Conservation (phyloP, 2,113 vertebrate species). For the Nannospalax galili region DNA sequence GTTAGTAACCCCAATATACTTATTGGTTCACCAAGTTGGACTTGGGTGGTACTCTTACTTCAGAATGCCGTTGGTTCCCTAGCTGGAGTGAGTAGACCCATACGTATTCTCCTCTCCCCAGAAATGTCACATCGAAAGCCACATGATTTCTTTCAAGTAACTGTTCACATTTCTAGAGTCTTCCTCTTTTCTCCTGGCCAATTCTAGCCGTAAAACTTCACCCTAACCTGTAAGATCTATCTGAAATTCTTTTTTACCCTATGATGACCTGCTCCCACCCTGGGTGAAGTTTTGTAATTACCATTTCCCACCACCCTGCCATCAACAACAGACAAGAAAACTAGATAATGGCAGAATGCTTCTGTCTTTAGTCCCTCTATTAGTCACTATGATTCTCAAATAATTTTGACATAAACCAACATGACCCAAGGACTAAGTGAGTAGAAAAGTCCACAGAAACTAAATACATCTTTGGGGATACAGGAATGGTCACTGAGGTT, state of each 20-base stretch:
- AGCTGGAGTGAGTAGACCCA: too few species aligned
- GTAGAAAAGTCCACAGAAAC: fast-evolving
- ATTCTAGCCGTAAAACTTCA: not conserved
- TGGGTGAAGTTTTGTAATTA: not conserved
- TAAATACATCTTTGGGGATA: not conserved
- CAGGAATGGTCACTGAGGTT: fast-evolving
- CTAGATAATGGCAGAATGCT: fast-evolving
- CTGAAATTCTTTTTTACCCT: not conserved
- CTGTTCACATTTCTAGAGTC: not conserved
- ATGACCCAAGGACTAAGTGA: not conserved
- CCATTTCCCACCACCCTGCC: not conserved
- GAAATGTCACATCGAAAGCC: not conserved
- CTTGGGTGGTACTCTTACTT: too few species aligned
- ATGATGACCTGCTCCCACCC: not conserved
- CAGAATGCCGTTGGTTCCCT: too few species aligned
- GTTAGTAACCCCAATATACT: not conserved
- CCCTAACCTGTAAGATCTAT: not conserved
- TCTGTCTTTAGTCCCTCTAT: not conserved
- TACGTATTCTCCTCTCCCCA: too few species aligned
- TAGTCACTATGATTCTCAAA: not conserved
- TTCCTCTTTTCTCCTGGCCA: not conserved
- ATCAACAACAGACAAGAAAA: not conserved
- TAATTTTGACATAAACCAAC: not conserved
- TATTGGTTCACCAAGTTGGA: too few species aligned
- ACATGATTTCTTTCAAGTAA: not conserved